Evolutionary conservation across 1,140 invertebrate species (phyloP), one percentile per base, ranked within the genome.

Genomic region (Leptopilina clavipes): DNA sequence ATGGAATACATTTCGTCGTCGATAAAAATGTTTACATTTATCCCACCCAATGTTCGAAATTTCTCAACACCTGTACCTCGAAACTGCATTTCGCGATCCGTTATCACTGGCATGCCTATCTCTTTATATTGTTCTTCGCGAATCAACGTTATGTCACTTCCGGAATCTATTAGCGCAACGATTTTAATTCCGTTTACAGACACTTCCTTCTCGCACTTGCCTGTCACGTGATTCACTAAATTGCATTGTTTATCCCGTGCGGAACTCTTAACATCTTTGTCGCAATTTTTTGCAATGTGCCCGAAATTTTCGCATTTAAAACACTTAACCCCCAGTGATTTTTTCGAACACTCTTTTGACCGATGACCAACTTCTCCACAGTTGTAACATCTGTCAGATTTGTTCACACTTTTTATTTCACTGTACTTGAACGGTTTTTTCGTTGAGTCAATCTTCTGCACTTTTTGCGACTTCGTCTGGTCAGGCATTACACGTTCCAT

Each of bases 361-460:
- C 31, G 71, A 18, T 77, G 72, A 18, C 72, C 65, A 14, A 10
- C 31, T 56, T 77, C 72, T 56, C 76, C 72, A 74, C 76, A 77
- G 31, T 74, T 74, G 52, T 59, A 77, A 22, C 76, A 77, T 12
- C 44, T 71, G 0, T 52, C 44, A 45, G 14, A 14, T n/a, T 45
- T 45, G 3, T 40, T 40, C 6, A 5, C n/a, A 52, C n/a, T 52
- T 52, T 48, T 17, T n/a, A 70, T n/a, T 43, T 76, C 56, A 31
- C 1, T 40, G 22, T 65, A 37, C 9, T 43, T 31, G 14, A 14
- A 18, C 31, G 72, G 17, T 59, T 72, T 40, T 18, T 71, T 40
- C 3, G 17, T 1, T 17, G 9, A 45, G 3, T 72, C 17, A 12
- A 73, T 44, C 17, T 37, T 72, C 45, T 25, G 14, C 14, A n/a